Evolutionary conservation across 2,888 invertebrate genomes (phyloP).

Genomic region (Sepioteuthis lessoniana): DNA sequence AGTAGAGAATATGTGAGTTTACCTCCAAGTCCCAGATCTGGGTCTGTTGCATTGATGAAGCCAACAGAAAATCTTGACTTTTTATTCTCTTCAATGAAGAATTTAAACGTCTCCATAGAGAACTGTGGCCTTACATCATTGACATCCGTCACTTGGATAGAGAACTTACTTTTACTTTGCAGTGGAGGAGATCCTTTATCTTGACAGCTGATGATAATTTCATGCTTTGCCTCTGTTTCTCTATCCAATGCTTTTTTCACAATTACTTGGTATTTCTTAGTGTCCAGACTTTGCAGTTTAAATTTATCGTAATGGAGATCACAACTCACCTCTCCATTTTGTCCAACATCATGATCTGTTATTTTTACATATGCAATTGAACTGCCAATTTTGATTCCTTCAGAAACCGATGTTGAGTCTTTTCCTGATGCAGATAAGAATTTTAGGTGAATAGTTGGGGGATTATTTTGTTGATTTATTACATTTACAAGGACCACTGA

Average conservation of each 20-base stretch:
- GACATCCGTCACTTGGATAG: constrained; percentile 33
- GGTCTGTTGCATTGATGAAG: not conserved
- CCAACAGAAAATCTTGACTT: not conserved
- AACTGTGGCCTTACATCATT: constrained; percentile 23
- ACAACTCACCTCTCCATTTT: not conserved
- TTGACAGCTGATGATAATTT: constrained; percentile 33
- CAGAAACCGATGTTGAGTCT: not conserved
- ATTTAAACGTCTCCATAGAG: not conserved
- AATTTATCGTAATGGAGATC: not conserved
- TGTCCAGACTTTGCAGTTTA: not conserved
- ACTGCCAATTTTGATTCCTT: constrained; percentile 9
- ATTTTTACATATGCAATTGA: constrained; percentile 12
- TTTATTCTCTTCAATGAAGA: not conserved
- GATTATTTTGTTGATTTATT: constrained; percentile 49
- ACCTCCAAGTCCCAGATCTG: constrained; percentile 33
- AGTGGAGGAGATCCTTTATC: constrained; percentile 16
- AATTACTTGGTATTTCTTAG: constrained; percentile 23
- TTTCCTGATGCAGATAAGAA: not conserved
- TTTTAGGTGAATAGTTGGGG: not conserved
- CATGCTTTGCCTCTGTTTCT: constrained; percentile 33
- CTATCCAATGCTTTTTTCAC: constrained; percentile 10
- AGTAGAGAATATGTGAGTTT: not conserved
- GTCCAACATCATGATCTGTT: constrained; percentile 20
- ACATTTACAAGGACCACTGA: constrained; percentile 62
- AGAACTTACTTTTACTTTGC: constrained; percentile 1